Conservation (phyloP, 2,113 vertebrate species). For the Leptocoma aspasia region DNA sequence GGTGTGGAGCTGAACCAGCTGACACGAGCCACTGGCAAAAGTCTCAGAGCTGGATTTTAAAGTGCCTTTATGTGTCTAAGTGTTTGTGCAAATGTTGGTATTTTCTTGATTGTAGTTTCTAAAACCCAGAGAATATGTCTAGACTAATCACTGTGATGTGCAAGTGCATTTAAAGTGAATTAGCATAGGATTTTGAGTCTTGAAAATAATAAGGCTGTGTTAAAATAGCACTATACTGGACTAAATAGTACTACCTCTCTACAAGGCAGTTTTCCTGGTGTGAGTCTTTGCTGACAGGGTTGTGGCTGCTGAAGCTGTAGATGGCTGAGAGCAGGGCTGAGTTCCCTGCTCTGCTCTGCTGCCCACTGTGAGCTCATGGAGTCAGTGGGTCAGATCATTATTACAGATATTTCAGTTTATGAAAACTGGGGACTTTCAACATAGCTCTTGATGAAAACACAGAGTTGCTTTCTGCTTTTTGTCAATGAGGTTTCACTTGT, state of each 20-base stretch:
- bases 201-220: neutral
- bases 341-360: neutral
- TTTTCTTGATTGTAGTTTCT: neutral
- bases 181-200: neutral
- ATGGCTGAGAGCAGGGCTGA: neutral
- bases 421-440: neutral
- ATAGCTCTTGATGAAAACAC: neutral
- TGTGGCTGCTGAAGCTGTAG: neutral
- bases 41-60: neutral
- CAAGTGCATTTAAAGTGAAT: neutral
- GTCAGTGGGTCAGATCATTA: neutral
- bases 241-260: neutral
- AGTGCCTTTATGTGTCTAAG: neutral
- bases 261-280: neutral
- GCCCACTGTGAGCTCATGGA: neutral
- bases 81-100: neutral
- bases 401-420: neutral
- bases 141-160: neutral
- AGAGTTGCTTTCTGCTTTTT: neutral
- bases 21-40: neutral
- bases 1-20: neutral
- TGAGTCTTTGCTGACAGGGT: neutral
- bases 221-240: neutral
- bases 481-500: neutral
- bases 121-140: neutral